A percentile compares a stretch with the other conserved stretches of the same genome.
Conservation (phyloP, 2,888 invertebrate genomes). For the Charanyca ferruginea region DNA sequence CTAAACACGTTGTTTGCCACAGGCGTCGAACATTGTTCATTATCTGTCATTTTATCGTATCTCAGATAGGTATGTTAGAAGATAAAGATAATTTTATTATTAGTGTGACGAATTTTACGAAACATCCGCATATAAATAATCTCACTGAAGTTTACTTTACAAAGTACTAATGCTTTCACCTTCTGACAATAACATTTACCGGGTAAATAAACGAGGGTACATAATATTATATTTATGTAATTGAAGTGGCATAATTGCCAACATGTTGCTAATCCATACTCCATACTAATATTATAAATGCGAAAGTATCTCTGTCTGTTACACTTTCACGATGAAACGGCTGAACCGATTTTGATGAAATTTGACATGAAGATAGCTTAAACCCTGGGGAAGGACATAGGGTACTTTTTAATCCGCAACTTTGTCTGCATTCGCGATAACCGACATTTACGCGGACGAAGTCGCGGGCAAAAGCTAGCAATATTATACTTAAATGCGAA, state of each 20-base stretch:
- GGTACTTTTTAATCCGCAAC: no score
- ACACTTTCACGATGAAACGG: no score
- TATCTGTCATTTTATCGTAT: conserved; percentile 49
- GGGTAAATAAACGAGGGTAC: conserved; percentile 10
- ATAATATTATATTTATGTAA: neutral
- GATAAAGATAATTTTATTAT: conserved; percentile 45
- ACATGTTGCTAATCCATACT: neutral
- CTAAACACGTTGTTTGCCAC: conserved; percentile 38
- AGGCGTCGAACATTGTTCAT: conserved; percentile 28
- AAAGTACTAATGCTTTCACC: conserved; percentile 15
- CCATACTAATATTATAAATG: no score
- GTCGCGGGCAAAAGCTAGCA: no score
- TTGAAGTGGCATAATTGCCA: neutral
- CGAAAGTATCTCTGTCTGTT: no score
- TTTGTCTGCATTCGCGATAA: no score
- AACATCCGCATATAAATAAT: conserved; percentile 20
- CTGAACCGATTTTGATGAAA: no score
- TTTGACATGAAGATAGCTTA: no score
- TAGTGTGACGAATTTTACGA: conserved; percentile 45
- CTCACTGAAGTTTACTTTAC: conserved; percentile 14
- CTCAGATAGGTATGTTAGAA: conserved; percentile 30
- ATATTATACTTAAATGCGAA: no score
- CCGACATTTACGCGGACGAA: no score
- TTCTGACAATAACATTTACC: conserved; percentile 10
- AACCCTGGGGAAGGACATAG: no score